Evolutionary conservation across 2,888 invertebrate species (phyloP).

Genomic region (Andrena trimmerana): DNA sequence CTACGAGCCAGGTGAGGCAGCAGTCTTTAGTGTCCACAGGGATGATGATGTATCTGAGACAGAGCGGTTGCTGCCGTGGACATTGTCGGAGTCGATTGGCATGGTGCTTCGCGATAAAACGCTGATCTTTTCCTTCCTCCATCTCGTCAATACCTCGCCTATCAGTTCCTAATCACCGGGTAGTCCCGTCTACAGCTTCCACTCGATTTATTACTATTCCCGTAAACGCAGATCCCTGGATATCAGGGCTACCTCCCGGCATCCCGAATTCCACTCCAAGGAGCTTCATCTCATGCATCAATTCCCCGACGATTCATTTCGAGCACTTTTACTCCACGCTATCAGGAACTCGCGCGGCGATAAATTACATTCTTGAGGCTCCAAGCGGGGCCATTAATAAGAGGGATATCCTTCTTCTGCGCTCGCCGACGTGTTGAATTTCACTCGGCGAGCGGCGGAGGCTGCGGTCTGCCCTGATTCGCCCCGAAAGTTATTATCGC

Average conservation of each 20-base stretch:
- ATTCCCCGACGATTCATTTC: conserved; percentile 1
- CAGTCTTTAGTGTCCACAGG: not conserved
- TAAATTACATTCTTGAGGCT: conserved; percentile 30
- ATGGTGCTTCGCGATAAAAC: too few species aligned
- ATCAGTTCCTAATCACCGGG: not conserved
- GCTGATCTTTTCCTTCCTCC: too few species aligned
- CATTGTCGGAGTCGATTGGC: too few species aligned
- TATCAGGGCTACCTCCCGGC: not conserved
- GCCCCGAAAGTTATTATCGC: conserved; percentile 68
- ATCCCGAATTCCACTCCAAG: not conserved
- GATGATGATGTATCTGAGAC: not conserved
- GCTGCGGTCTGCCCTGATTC: conserved; percentile 57
- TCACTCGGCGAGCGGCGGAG: conserved; percentile 34
- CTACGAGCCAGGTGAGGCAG: not conserved
- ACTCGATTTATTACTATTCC: not conserved
- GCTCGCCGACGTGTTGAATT: conserved; percentile 33
- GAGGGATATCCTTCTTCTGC: conserved; percentile 12
- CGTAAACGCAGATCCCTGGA: not conserved
- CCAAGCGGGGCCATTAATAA: conserved; percentile 22
- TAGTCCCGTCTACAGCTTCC: not conserved
- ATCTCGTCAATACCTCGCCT: not conserved
- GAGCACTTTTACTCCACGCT: not conserved
- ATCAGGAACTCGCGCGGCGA: not conserved
- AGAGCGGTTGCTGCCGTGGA: too few species aligned
- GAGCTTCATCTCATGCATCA: not conserved